Base-by-base conservation (phyloP, 2,888 invertebrate species). In the Augochlorella aurata region DNA sequence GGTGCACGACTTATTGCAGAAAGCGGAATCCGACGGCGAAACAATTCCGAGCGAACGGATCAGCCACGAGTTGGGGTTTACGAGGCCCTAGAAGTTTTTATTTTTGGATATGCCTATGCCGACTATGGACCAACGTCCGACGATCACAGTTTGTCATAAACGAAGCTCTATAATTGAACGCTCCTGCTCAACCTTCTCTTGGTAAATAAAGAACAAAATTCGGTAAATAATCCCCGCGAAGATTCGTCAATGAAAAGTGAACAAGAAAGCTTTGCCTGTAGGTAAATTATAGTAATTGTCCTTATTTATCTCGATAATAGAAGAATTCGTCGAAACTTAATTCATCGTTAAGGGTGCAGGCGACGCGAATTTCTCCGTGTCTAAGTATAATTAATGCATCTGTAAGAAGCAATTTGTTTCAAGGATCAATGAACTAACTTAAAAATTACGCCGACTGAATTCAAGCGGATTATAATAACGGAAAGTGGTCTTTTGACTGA, bases 61-160 rank as follows among this genome's bases (percentile, higher is more conserved):
- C 50, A 10, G n/a, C 29, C n/a, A 9, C 18, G 29, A 8, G 12
- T 50, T 29, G 29, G 50, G 49, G 68, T 50, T 68, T 50, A 68
- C 49, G 24, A 68, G 68, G 5, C 9, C 29, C 49, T 49, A 29
- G 68, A 50, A 49, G 50, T 68, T 68, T 50, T 68, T 68, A 68
- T 68, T 68, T 68, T 68, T 50, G 68, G 68, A 68, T 68, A 68
- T 49, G 38, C 61, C 61, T 63, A 38, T 10, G n/a, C 24, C 16
- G 29, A 29, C 49, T n/a, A 12, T n/a, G 18, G 18, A 38, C 18
- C 49, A 38, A 50, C 50, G 68, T 29, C 29, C 29, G 29, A 50
- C 18, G 10, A 50, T 49, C 29, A 18, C 29, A n/a, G 29, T 29
- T 50, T 16, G 9, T 67, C 67, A 24, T 50, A n/a, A 18, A 68